phyloP scores from a whole-genome alignment of 2,888 invertebrate species.

The Apodemia zela region DNA sequence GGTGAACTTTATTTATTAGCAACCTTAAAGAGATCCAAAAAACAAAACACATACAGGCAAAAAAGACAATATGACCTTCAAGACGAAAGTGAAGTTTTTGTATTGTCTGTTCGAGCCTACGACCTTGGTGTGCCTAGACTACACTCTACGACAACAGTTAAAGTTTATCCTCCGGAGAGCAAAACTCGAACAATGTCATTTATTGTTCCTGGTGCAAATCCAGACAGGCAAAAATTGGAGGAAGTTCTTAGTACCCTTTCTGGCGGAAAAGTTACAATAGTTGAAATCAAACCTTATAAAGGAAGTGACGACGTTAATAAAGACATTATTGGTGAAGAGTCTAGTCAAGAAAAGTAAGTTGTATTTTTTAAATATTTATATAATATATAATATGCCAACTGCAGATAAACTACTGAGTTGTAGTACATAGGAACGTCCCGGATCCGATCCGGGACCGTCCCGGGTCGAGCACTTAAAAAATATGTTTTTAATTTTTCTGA shows the following conservation, averaged over 20 bases:
- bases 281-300: constrained; percentile 86
- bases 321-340: constrained; percentile 70
- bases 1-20: constrained; percentile 84
- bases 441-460: no score
- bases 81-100: constrained; percentile 77
- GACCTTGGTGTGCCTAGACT: constrained; percentile 91
- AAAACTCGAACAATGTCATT: constrained; percentile 89
- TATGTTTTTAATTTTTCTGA: no score
- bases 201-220: constrained; percentile 88
- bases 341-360: constrained; percentile 80
- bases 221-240: constrained; percentile 86
- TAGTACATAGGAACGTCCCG: no score
- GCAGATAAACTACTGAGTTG: no score
- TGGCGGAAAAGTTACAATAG: constrained; percentile 88
- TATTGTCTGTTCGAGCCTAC: constrained; percentile 88
- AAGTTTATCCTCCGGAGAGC: constrained; percentile 88
- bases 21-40: constrained; percentile 64
- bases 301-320: constrained; percentile 78
- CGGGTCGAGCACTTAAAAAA: no score
- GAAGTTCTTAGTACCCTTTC: constrained; percentile 88
- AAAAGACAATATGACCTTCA: constrained; percentile 71
- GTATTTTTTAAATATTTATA: not conserved
- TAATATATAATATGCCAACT: no score
- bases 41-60: constrained; percentile 61
- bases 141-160: constrained; percentile 85